phyloP scores from a whole-genome alignment of 2,888 invertebrate genomes.

The Polylopha cassiicola region DNA sequence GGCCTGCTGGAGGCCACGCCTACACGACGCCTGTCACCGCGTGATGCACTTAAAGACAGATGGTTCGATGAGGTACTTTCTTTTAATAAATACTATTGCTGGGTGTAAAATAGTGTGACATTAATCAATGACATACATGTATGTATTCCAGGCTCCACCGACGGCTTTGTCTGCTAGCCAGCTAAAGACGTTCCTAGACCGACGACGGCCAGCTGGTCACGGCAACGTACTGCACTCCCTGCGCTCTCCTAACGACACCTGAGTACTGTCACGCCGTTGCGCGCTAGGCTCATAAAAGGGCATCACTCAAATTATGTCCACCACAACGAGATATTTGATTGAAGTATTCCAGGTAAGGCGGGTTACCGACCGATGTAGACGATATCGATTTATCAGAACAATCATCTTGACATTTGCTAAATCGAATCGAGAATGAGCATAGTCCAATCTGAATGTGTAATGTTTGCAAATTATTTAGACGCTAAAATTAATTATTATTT shows the following conservation, averaged over 20 bases:
- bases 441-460: too few species aligned
- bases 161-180: slow-evolving; percentile 53
- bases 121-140: neutral
- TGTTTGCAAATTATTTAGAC: too few species aligned
- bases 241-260: slow-evolving; percentile 63
- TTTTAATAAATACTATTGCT: neutral
- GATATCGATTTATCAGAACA: too few species aligned
- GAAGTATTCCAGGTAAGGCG: too few species aligned
- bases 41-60: slow-evolving; percentile 47
- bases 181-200: slow-evolving; percentile 66
- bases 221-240: slow-evolving; percentile 52
- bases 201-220: slow-evolving; percentile 65
- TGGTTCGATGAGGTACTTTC: slow-evolving; percentile 61
- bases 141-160: slow-evolving; percentile 42
- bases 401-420: too few species aligned
- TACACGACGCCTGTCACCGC: slow-evolving; percentile 44
- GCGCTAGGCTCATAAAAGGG: too few species aligned
- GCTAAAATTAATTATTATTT: too few species aligned
- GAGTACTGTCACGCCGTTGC: too few species aligned
- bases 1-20: slow-evolving; percentile 79
- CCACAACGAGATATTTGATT: too few species aligned
- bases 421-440: too few species aligned
- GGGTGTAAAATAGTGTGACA: neutral
- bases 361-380: too few species aligned
- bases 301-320: too few species aligned